These are phyloP conservation scores for Drosophila subquinaria DNA, from an alignment of 2,888 invertebrate species.

Conservation along the genomic window DNA sequence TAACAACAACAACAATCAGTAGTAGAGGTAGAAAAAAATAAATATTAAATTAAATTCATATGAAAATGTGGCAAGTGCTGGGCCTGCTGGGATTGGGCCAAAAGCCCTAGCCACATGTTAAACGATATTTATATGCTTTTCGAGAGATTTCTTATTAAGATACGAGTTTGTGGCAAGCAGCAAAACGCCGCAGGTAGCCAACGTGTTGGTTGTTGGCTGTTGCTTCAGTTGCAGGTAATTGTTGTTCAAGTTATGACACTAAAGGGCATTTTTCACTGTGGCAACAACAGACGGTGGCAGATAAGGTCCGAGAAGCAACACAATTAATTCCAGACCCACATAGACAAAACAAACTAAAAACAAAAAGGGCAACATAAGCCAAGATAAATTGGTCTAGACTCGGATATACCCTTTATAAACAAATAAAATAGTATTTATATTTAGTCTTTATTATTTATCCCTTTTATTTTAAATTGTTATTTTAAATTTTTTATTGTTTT, in stretches of 20 bases:
- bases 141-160: conserved; percentile 75
- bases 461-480: not conserved
- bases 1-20: conserved; percentile 25
- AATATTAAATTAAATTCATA: conserved; percentile 70
- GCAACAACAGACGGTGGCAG: conserved; percentile 38
- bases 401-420: not conserved
- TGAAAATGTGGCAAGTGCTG: conserved; percentile 74
- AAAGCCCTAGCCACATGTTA: conserved; percentile 64
- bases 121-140: conserved; percentile 77
- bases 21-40: conserved; percentile 4
- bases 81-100: conserved; percentile 31
- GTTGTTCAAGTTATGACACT: conserved; percentile 58
- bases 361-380: conserved; percentile 1
- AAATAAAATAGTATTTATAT: not conserved
- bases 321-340: conserved; percentile 61
- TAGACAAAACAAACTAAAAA: conserved; percentile 28
- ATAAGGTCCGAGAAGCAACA: conserved; percentile 43
- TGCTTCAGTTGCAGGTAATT: conserved; percentile 48
- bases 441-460: not conserved
- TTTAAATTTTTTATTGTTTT: too few relatives aligned
- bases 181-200: conserved; percentile 51
- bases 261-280: conserved; percentile 57
- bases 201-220: conserved; percentile 1
- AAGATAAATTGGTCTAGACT: not conserved
- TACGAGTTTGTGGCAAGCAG: conserved; percentile 32